Evolutionary conservation across 2,888 invertebrate genomes (phyloP), one percentile per base, ranked within the genome.

Genomic region (Cerceris rybyensis): DNA sequence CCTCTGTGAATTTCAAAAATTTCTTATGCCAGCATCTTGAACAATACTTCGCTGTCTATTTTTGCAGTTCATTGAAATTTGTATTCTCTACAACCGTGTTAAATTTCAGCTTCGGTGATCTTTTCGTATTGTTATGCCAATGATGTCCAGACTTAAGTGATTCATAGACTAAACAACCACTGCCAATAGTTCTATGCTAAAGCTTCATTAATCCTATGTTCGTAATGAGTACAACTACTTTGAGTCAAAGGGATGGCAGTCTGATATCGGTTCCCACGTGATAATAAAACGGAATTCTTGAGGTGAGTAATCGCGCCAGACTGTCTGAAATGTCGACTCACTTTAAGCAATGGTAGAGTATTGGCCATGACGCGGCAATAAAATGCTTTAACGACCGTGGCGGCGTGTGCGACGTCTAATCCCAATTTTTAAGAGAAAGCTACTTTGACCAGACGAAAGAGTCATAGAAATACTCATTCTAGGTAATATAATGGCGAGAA

Each of bases 381-480:
- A 70, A 75, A 59, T 57, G 7, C 52, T 55, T 59, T 42, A 50
- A 68, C 39, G 49, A 46, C 39, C 50, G 43, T 42, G 13, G 46
- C 50, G 41, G 52, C n/a, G 14, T 59, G 41, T 39, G 58, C 65
- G 49, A 67, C 41, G 39, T 42, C 50, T 59, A 70, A 70, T 82
- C 59, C 54, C 43, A 49, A 83, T 80, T 77, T 70, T 70, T 39
- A 55, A 65, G 67, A 76, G 74, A 82, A 80, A 77, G 70, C 63
- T 16, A 52, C 6, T 7, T 41, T 39, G 14, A 42, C 52, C 46
- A 2, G 43, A 13, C 17, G 50, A 66, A 57, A 64, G 16, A 17
- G 46, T 59, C 17, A 0, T 17, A 9, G 46, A 54, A 28, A 66
- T 59, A 69, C 66, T 17, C 43, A 67, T 75, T 64, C 14, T 42